Base-by-base conservation (phyloP, 2,797 vertebrate genomes). In the Phyllotis vaccarum region DNA sequence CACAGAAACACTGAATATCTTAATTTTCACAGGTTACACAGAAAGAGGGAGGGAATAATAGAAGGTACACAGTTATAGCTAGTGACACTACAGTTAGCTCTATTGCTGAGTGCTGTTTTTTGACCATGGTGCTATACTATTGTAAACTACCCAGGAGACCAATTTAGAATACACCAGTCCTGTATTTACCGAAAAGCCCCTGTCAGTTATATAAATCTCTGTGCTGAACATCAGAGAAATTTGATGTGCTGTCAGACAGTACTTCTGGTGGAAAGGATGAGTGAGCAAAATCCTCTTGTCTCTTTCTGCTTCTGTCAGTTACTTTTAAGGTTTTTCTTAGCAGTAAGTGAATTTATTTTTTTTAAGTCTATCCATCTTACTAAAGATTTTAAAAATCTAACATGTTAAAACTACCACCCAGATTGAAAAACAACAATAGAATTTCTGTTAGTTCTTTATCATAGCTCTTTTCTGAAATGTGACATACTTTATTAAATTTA, bases 281-380 rank as follows among this genome's bases (percentile, higher is more conserved):
- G 95, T 37, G 94, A 40, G 90, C 93, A 87, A 78, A 97, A 93
- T 29, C 54, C 95, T 81, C 72, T 3, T 31, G 82, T 31, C 14
- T 10, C 34, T 96, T 90, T 94, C 9, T 49, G 64, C 16, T 40
- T 74, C 92, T 70, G 64, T 94, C 91, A 92, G 7, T 81, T 79
- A 74, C 49, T 96, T 95, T 86, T 46, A 95, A 37, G 27, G 34
- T 43, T 95, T 96, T 95, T 97, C 62, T 96, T 75, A 90, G 54
- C 58, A 56, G 40, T 86, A 80, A 16, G 78, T 97, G 70, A 40
- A n/a, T n/a, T n/a, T 52, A 93, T 76, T 52, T 74, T 34, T 91
- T 1, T 29, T 79, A 68, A 43, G 6, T 81, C 37, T 24, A 40
- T 64, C 86, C 19, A 46, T 95, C 82, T 81, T 60, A 11, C 74